Percentiles rank a stretch among this genome's conserved stretches.
Conservation (phyloP, 2,113 vertebrate species). For the Coptodon bakossiorum region DNA sequence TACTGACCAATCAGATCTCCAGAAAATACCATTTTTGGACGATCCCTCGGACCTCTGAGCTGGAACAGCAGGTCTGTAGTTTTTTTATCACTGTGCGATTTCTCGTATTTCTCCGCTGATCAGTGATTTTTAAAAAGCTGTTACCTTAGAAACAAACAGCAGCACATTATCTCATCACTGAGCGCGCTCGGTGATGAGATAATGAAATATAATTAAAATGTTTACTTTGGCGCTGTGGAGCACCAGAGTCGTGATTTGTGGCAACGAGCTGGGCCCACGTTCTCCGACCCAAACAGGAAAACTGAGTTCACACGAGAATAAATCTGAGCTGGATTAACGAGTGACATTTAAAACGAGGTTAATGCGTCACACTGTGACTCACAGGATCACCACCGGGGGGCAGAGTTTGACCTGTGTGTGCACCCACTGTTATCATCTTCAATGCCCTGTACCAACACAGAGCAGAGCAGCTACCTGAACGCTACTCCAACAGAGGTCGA, state of each 20-base stretch:
- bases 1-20: not conserved
- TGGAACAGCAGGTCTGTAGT: not conserved
- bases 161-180: not conserved
- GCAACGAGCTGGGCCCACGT: not conserved
- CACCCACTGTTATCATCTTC: not conserved
- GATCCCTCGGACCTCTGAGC: not conserved
- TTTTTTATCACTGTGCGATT: not conserved
- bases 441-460: not conserved
- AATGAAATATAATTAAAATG: not conserved
- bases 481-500: rapidly evolving
- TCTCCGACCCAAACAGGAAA: not conserved
- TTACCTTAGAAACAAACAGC: not conserved
- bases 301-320: not conserved
- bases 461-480: not conserved
- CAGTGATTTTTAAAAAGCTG: not conserved
- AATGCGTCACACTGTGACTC: not conserved
- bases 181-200: not conserved
- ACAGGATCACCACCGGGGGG: not conserved
- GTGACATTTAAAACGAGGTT: not conserved
- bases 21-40: not conserved
- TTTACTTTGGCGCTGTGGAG: not conserved
- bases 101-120: not conserved
- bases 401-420: not conserved
- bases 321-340: not conserved
- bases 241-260: not conserved